phyloP scores from a whole-genome alignment of 1,140 invertebrate species.

The Scaptomyza graminum region DNA sequence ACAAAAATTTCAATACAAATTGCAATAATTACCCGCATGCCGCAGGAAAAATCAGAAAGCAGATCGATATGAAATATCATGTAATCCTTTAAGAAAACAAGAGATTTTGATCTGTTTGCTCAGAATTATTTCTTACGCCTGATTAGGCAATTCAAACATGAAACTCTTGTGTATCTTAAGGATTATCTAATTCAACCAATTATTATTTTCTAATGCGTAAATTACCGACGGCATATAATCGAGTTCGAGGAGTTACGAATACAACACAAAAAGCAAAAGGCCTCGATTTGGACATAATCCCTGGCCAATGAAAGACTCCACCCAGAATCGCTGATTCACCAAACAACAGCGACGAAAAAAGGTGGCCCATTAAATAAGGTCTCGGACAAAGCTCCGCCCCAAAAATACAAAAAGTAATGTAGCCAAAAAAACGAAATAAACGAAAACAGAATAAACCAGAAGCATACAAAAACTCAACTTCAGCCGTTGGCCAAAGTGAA shows the following conservation, averaged over 20 bases:
- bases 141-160: constrained; percentile 53
- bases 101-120: constrained; percentile 42
- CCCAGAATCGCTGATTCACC: constrained; percentile 58
- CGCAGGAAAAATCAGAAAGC: constrained; percentile 21
- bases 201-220: constrained; percentile 44
- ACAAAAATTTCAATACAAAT: constrained; percentile 19
- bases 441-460: constrained; percentile 7
- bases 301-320: constrained; percentile 45
- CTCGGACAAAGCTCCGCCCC: constrained; percentile 66
- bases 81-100: constrained; percentile 68
- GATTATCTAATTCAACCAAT: constrained; percentile 55
- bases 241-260: not conserved
- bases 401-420: constrained; percentile 36
- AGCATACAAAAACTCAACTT: constrained; percentile 45
- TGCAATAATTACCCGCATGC: constrained; percentile 73
- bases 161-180: constrained; percentile 40
- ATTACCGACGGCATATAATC: constrained; percentile 48
- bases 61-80: constrained; percentile 35
- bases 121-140: constrained; percentile 30
- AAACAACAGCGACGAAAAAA: constrained; percentile 32
- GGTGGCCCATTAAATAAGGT: constrained; percentile 55
- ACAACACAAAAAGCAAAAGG: constrained; percentile 10
- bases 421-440: constrained; percentile 32
- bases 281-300: constrained; percentile 36
- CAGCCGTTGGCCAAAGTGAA: constrained; percentile 51